Evolutionary conservation across 2,888 invertebrate genomes (phyloP).

Genomic region (Tachina grossa): DNA sequence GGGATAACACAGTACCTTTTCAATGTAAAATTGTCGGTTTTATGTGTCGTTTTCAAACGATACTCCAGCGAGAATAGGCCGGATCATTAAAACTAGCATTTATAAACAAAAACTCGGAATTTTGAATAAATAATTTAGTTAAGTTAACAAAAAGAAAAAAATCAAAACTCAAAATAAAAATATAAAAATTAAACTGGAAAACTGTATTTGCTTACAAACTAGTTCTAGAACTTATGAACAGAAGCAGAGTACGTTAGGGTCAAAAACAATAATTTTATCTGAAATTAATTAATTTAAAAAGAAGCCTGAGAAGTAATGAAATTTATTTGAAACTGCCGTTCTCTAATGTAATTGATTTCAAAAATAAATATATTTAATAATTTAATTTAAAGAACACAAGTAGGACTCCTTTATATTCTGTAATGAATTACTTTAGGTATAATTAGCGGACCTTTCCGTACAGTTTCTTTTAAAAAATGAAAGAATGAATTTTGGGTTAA

Average conservation of each 20-base stretch:
- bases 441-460: no score
- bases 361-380: no score
- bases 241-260: background rate
- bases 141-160: slow-evolving; percentile 27
- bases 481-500: no score
- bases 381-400: no score
- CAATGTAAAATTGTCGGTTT: no score
- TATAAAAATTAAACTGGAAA: background rate
- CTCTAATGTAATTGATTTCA: no score
- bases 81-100: slow-evolving; percentile 22
- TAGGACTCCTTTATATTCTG: no score
- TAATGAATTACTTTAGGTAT: no score
- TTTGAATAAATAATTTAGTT: slow-evolving; percentile 65
- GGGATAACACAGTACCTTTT: no score
- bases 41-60: no score
- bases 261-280: background rate
- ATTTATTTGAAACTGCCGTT: background rate
- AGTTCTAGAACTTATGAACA: background rate
- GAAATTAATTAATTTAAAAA: background rate
- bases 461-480: no score
- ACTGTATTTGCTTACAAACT: background rate
- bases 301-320: background rate
- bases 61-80: no score
- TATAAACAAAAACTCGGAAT: slow-evolving; percentile 38
- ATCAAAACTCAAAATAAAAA: slow-evolving; percentile 8